phyloP scores from a whole-genome alignment of 2,113 vertebrate species.

The Clinocottus analis region DNA sequence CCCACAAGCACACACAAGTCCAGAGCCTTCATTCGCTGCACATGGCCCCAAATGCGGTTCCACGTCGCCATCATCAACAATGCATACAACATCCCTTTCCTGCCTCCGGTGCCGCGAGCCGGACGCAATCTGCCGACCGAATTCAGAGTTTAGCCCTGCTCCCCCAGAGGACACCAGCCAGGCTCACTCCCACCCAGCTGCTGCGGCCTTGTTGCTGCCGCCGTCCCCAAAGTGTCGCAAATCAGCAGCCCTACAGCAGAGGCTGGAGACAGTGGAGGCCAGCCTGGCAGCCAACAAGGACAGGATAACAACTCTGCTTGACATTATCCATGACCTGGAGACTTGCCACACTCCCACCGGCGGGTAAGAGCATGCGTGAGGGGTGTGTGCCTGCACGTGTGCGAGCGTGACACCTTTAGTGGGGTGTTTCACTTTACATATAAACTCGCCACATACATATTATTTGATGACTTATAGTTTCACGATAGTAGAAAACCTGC shows the following conservation, averaged over 20 bases:
- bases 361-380: constrained; percentile 66
- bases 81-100: constrained; percentile 31
- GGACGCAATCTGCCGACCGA: constrained; percentile 32
- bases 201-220: constrained; percentile 62
- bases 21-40: constrained; percentile 14
- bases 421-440: background rate
- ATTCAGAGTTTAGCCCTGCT: constrained; percentile 27
- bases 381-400: background rate
- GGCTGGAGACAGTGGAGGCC: constrained; percentile 79
- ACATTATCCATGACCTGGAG: constrained; percentile 85
- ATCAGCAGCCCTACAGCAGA: constrained; percentile 72
- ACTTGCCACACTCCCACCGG: constrained; percentile 69
- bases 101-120: constrained; percentile 28
- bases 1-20: constrained; percentile 28
- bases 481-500: background rate
- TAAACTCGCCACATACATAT: background rate
- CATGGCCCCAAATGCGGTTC: constrained; percentile 32
- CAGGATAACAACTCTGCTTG: constrained; percentile 81
- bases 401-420: background rate
- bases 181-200: constrained; percentile 75
- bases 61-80: constrained; percentile 42
- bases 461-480: background rate
- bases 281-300: constrained; percentile 82
- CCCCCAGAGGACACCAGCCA: constrained; percentile 47
- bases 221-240: constrained; percentile 68